These are phyloP conservation scores for Harpalus rufipes DNA, from an alignment of 2,888 invertebrate genomes.

Conservation along the genomic window DNA sequence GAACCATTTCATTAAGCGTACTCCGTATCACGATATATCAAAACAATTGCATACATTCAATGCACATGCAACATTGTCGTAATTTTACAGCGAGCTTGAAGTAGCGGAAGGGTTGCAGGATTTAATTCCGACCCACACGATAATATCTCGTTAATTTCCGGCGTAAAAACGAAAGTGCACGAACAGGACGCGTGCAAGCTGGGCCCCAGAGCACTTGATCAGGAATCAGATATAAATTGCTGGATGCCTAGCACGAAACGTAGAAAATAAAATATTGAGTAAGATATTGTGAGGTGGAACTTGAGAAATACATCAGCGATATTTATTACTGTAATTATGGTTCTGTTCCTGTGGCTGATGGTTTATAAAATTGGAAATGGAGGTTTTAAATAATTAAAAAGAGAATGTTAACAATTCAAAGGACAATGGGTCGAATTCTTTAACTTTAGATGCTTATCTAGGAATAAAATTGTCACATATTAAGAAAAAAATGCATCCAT, in stretches of 20 bases:
- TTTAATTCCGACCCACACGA: constrained; percentile 29
- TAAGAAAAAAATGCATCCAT: too few species aligned
- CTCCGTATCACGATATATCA: not conserved
- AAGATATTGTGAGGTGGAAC: not conserved
- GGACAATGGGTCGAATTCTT: too few species aligned
- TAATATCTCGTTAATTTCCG: constrained; percentile 36
- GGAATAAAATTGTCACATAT: too few species aligned
- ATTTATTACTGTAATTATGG: constrained; percentile 6
- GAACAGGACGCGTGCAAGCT: constrained; percentile 21
- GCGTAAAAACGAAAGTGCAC: constrained; percentile 39
- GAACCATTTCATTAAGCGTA: constrained; percentile 8
- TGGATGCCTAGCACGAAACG: constrained; percentile 22
- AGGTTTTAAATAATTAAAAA: too few species aligned
- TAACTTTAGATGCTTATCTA: too few species aligned
- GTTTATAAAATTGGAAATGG: too few species aligned
- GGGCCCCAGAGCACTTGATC: not conserved
- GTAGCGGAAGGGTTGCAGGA: not conserved
- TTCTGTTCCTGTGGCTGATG: not conserved
- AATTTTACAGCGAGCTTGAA: constrained; percentile 14
- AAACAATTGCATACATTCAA: constrained; percentile 5
- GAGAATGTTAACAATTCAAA: too few species aligned
- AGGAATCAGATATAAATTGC: constrained; percentile 17
- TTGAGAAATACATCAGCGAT: not conserved
- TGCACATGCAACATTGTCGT: constrained; percentile 41
- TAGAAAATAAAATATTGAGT: constrained; percentile 17